Percentiles rank a stretch among this genome's conserved stretches.
Evolutionary conservation across 2,113 vertebrate genomes (phyloP).

Genomic region (Lamprologus sp.): DNA sequence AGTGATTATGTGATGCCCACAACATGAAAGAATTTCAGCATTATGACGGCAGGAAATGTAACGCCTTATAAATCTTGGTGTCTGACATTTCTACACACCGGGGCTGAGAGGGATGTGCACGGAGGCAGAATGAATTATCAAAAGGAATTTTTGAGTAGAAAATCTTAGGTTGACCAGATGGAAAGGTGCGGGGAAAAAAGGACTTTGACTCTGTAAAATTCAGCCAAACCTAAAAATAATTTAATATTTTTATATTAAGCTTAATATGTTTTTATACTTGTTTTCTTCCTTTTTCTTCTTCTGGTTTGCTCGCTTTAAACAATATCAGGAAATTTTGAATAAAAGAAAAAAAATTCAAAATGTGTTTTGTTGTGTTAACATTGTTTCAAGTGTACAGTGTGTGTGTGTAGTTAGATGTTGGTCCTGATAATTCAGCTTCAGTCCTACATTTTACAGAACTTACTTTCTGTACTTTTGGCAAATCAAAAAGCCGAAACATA

Average conservation of each 20-base stretch:
- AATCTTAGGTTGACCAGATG: conserved; percentile 26
- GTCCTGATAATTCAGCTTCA: neutral
- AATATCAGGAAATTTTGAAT: neutral
- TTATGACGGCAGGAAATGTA: neutral
- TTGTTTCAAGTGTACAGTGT: neutral
- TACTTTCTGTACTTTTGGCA: neutral
- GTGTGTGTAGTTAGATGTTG: neutral
- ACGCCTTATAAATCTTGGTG: conserved; percentile 6
- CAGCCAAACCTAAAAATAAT: neutral
- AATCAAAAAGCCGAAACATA: neutral
- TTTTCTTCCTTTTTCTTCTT: accelerated
- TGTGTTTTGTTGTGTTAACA: neutral
- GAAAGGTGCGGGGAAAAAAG: neutral
- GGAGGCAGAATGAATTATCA: conserved; percentile 43
- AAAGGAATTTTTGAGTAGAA: conserved; percentile 32
- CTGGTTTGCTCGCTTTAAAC: neutral
- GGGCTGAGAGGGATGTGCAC: neutral
- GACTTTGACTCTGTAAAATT: neutral
- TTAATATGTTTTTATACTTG: neutral
- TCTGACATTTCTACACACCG: neutral
- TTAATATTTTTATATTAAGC: neutral
- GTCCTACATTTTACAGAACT: neutral
- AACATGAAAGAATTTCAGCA: neutral
- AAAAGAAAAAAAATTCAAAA: neutral
- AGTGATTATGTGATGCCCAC: neutral